Base-by-base conservation (phyloP, 1,140 invertebrate species). In the Battus philenor region DNA sequence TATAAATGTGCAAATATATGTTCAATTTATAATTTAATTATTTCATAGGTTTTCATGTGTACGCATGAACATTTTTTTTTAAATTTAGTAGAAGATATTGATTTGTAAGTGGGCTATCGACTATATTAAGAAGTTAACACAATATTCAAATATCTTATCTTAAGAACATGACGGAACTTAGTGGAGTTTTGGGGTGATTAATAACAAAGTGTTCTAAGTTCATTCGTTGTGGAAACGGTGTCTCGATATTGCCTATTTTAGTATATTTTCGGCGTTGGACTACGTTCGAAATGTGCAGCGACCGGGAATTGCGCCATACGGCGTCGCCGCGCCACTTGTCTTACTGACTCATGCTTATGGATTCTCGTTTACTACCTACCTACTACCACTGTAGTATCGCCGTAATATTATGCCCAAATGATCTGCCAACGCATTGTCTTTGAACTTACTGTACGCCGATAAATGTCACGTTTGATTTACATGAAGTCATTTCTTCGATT, bases 361-460 rank as follows among this genome's bases (percentile, higher is more conserved):
- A 80, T 73, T 80, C 71, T 60, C 65, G 73, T 69, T 65, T 55
- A 54, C 60, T 62, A 66, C 68, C 58, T 61, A 65, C 67, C 63
- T 64, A 69, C 65, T 64, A 68, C 65, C 56, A 66, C 57, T 54
- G 59, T 63, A 71, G 57, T 73, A 73, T 68, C 69, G 47, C 56
- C 54, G 58, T 64, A 70, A 68, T 59, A 72, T 78, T 78, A 78
- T 78, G 66, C 71, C 74, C 72, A 81, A 78, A 78, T 71, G 68
- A 77, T 74, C 74, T 79, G 71, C 77, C 75, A 79, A 79, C 77
- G 72, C 77, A 77, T 77, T 81, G 71, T 81, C 73, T 79, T 78
- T 79, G 68, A 81, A 78, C 74, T 81, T 74, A 80, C 76, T 74
- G 68, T 72, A 60, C 55, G 54, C 44, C 60, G 57, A 70, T 77